A percentile compares a stretch with the other conserved stretches of the same genome.
These are phyloP conservation scores for Dolichotis patagonum DNA, from an alignment of 2,113 vertebrate species.

Conservation along the genomic window DNA sequence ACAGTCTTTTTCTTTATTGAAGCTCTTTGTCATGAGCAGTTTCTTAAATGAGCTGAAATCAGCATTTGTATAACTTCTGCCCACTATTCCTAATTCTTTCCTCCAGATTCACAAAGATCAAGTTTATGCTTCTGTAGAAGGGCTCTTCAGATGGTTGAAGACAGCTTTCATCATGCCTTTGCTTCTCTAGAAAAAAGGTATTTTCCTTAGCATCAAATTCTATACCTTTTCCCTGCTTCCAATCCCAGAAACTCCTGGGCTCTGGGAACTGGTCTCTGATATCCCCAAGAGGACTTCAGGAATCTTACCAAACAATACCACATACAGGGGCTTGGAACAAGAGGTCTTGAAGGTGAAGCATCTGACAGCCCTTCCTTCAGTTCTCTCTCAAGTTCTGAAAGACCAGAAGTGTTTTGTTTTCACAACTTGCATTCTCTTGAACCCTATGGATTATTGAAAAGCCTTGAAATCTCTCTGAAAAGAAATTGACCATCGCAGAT, in stretches of 20 bases:
- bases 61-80: background rate
- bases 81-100: slow-evolving; percentile 7
- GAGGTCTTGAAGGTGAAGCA: background rate
- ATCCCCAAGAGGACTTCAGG: background rate
- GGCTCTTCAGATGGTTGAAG: slow-evolving; percentile 45
- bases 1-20: background rate
- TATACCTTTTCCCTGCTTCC: background rate
- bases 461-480: slow-evolving; percentile 23
- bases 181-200: slow-evolving; percentile 48
- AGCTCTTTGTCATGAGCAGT: background rate
- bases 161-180: slow-evolving; percentile 21
- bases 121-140: background rate
- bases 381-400: slow-evolving; percentile 15
- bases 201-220: slow-evolving; percentile 54
- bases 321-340: background rate
- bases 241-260: background rate
- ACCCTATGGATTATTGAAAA: background rate
- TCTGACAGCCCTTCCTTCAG: background rate
- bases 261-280: background rate
- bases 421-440: slow-evolving; percentile 33
- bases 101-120: slow-evolving; percentile 19
- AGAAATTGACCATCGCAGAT: background rate
- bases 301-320: slow-evolving; percentile 37
- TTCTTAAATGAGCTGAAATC: slow-evolving; percentile 35
- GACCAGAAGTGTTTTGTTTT: background rate